phyloP scores from a whole-genome alignment of 2,113 vertebrate species.

The Alaudala cheleensis region DNA sequence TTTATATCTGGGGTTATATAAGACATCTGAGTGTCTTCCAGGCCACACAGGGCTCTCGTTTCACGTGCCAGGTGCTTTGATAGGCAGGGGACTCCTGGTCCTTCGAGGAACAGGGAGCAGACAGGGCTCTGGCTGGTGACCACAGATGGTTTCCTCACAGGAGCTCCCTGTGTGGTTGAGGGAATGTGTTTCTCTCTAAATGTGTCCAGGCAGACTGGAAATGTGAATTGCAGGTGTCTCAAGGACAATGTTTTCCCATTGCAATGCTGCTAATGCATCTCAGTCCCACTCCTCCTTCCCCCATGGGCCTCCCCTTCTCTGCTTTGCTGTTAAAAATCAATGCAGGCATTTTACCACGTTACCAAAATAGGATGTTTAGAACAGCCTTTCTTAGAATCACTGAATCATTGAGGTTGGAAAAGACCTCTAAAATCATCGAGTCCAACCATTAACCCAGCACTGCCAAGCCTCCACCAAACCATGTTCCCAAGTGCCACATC shows the following conservation, averaged over 20 bases:
- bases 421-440: neutral
- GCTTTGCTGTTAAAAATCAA: neutral
- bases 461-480: neutral
- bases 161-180: neutral
- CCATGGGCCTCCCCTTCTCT: neutral
- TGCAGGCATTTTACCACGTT: neutral
- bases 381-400: neutral
- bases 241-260: neutral
- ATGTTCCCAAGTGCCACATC: neutral
- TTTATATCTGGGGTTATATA: neutral
- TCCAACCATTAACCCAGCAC: neutral
- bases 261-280: conserved; percentile 6
- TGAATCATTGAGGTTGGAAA: neutral
- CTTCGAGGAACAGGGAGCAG: neutral
- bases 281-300: neutral
- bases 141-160: neutral
- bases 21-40: neutral
- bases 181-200: neutral
- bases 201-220: neutral
- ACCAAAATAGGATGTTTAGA: neutral
- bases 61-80: neutral
- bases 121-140: neutral
- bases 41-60: neutral
- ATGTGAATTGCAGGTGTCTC: neutral
- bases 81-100: neutral